These are phyloP conservation scores for Andrena marginata DNA, from an alignment of 2,888 invertebrate species.

Conservation along the genomic window DNA sequence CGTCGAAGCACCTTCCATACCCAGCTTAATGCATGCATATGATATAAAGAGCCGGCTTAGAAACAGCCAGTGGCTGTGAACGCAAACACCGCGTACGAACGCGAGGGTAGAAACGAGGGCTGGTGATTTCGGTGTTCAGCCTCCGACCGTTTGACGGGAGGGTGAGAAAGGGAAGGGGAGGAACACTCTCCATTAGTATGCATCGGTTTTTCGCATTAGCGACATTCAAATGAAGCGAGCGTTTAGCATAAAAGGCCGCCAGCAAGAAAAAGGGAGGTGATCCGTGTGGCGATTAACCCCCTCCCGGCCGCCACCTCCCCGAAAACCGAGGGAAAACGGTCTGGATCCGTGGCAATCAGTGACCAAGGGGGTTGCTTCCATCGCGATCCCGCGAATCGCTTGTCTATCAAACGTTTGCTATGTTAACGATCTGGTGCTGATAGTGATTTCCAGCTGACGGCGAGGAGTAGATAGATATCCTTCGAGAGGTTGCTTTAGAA, in stretches of 20 bases:
- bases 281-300: conserved; percentile 27
- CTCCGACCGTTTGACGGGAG: conserved; percentile 43
- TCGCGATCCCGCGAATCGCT: not conserved
- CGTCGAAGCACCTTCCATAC: conserved; percentile 7
- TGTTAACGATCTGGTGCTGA: not conserved
- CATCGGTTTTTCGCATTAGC: conserved; percentile 85
- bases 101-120: conserved; percentile 14
- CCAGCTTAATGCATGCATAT: conserved; percentile 77
- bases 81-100: conserved; percentile 38
- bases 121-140: conserved; percentile 43
- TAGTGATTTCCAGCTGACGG: not conserved
- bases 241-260: conserved; percentile 83
- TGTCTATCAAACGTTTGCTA: conserved; percentile 15
- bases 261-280: conserved; percentile 54
- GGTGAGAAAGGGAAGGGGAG: conserved; percentile 49
- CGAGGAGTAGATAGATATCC: not conserved
- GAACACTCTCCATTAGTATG: conserved; percentile 82
- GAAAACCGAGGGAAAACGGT: conserved; percentile 6
- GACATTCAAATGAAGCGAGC: conserved; percentile 83
- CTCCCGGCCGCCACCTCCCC: too few relatives aligned
- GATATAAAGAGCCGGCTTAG: conserved; percentile 75
- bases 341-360: conserved; percentile 15
- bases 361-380: not conserved
- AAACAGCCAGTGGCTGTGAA: conserved; percentile 67
- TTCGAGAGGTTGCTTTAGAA: not conserved